Evolutionary conservation across 2,797 vertebrate species (phyloP), one percentile per base, ranked within the genome.

Genomic region (Tympanoctomys barrerae): DNA sequence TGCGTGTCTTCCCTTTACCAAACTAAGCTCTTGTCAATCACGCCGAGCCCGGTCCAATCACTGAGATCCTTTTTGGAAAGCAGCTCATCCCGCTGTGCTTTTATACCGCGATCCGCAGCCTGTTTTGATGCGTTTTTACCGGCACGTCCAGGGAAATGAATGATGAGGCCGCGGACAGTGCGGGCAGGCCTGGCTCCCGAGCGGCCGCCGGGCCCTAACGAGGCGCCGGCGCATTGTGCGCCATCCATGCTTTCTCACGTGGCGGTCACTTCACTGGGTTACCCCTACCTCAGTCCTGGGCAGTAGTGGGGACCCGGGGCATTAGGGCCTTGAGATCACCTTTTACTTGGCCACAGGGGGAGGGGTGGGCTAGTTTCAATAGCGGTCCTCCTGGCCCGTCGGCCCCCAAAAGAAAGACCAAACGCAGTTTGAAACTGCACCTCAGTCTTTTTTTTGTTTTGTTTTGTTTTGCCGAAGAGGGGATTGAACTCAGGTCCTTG

Each of bases 11-110:
- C 99, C 99, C 99, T 99, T 99, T 99, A 99, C 99, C 99, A 99
- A 99, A 99, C 99, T 99, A 99, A 99, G 99, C 98, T 99, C 99
- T 99, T 99, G 99, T 99, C 99, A 99, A 99, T 99, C 99, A 99
- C 98, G 52, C 97, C 97, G 96, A 98, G 99, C 99, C 98, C 98
- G 98, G 99, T 98, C 99, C 99, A 99, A 99, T 99, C 99, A 99
- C 99, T 97, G 98, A 98, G 99, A 98, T 98, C 99, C 98, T 98
- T 99, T 99, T 99, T 99, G 99, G 99, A 99, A 99, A 99, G 99
- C 99, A 99, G 98, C 98, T 99, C 99, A 99, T 99, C 99, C 99
- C 99, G 99, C 99, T 99, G 99, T 99, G 99, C 99, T 99, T 99
- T 99, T 99, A 99, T 99, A 98, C 97, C 99, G 99, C 99, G 98